Evolutionary conservation across 2,113 vertebrate genomes (phyloP).

Genomic region (Fregata magnificens): DNA sequence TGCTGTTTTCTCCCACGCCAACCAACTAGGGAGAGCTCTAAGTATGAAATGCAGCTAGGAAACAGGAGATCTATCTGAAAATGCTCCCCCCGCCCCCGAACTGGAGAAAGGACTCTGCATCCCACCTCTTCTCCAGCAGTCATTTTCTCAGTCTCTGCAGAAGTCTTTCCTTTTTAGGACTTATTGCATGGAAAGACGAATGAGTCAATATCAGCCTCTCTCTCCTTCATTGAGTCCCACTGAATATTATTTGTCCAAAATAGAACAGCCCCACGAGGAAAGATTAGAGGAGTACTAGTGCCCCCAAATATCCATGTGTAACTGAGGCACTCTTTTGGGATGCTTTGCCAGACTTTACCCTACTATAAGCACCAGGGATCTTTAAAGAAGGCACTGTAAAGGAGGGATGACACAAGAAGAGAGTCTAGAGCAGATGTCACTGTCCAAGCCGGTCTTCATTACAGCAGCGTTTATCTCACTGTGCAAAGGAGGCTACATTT

Average conservation of each 20-base stretch:
- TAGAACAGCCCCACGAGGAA: background rate
- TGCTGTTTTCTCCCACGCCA: background rate
- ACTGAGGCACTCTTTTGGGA: background rate
- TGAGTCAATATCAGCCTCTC: background rate
- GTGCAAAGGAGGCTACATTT: background rate
- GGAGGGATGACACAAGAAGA: no score
- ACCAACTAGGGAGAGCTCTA: background rate
- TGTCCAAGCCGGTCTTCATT: background rate
- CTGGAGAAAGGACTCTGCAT: background rate
- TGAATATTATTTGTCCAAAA: background rate
- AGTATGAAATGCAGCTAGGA: background rate
- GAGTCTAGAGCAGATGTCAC: background rate
- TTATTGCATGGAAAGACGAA: background rate
- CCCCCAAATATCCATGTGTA: background rate
- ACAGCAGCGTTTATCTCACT: background rate
- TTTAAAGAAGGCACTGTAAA: background rate
- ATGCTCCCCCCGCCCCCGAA: rapidly evolving
- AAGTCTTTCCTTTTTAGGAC: background rate
- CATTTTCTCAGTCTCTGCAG: background rate
- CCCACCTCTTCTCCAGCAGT: background rate
- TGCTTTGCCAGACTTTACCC: background rate
- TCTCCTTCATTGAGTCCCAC: background rate
- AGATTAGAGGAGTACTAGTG: background rate
- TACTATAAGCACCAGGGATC: background rate
- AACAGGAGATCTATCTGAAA: background rate